Conservation (phyloP, 2,113 vertebrate genomes). For the Carassius gibelio region DNA sequence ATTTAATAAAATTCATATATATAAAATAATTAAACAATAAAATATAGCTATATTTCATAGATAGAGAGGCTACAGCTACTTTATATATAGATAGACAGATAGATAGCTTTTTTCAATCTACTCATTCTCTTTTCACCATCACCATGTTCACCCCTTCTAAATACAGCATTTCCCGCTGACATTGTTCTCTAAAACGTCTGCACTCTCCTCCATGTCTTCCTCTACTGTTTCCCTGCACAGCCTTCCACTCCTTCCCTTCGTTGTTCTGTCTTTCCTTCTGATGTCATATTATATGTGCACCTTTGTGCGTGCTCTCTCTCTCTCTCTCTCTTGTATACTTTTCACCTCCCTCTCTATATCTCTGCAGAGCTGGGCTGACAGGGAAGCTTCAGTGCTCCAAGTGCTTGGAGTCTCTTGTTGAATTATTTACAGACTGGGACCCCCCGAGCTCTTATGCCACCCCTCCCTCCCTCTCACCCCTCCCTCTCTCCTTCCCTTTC, state of each 20-base stretch:
- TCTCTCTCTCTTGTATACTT: neutral
- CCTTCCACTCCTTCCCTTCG: constrained; percentile 5
- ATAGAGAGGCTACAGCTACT: no score
- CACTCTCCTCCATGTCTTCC: neutral
- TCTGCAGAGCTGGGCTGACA: constrained; percentile 62
- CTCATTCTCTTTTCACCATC: neutral
- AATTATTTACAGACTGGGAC: constrained; percentile 80
- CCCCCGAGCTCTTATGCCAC: constrained; percentile 75
- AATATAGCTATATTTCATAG: no score
- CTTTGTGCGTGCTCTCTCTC: constrained; percentile 17
- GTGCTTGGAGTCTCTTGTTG: constrained; percentile 73
- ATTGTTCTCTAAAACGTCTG: no score
- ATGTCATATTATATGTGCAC: constrained; percentile 10
- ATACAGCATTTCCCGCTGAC: no score
- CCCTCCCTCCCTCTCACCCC: constrained; percentile 15
- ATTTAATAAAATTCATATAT: no score
- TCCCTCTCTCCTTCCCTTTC: neutral
- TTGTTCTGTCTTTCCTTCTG: constrained; percentile 20
- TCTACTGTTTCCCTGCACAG: neutral
- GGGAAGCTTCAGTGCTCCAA: constrained; percentile 64
- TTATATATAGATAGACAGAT: no score
- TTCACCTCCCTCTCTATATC: neutral
- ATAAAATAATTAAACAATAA: no score
- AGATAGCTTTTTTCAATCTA: neutral
- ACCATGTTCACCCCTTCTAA: neutral